Evolutionary conservation across 1,140 invertebrate genomes (phyloP), one percentile per base, ranked within the genome.

Genomic region (Drosophila arizonae): DNA sequence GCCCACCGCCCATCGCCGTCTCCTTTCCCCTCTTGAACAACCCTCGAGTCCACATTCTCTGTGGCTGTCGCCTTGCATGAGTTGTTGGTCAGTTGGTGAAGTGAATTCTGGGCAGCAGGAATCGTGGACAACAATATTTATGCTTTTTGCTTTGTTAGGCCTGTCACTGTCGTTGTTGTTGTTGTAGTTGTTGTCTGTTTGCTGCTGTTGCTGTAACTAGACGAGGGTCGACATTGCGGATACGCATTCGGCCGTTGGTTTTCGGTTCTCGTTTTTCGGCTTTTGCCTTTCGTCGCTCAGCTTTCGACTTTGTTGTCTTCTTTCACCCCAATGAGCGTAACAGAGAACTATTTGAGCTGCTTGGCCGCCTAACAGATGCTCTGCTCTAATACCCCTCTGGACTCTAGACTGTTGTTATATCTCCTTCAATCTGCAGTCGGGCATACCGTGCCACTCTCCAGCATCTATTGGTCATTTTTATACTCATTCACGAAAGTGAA

Each of bases 181-280:
- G 33, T 36, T 24, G 21, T 17, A 17, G 17, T 24, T 24, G 21
- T 28, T 51, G 33, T 30, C 24, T 51, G 33, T 36, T 76, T 80
- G 48, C 69, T 79, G 63, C 55, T 58, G 8, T 28, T 51, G 26
- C 28, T 45, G 56, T 33, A 64, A 78, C 71, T 76, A 86, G 81
- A 86, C 81, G 72, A 86, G 81, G 81, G 81, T 86, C 65, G 61
- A 58, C 76, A 33, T 55, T 69, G 57, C 43, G 65, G 71, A 58
- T 51, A 62, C 65, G 57, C 64, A 72, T 69, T 73, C 64, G 58
- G 69, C 51, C 73, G 68, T 64, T 36, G 24, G 63, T 45, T 67
- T 30, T 54, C 54, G 52, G 54, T 45, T 46, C n/a, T 45, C 36
- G 48, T 26, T 13, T 62, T 51, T 54, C 13, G 28, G 5, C 21